phyloP scores from a whole-genome alignment of 2,797 vertebrate species.

The Protosalanx chinensis region DNA sequence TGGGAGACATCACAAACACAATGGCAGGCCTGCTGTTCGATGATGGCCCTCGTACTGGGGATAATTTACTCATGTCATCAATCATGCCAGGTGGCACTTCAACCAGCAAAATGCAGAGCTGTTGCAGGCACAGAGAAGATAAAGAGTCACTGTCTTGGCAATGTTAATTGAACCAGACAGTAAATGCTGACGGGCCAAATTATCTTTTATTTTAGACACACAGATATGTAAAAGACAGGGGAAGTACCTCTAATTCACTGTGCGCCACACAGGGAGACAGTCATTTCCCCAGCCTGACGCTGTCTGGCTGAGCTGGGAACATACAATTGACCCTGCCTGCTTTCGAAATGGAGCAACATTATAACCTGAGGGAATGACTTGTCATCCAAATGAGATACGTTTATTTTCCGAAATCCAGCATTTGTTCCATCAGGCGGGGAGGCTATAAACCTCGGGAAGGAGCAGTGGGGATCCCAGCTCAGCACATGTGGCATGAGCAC shows the following conservation, averaged over 20 bases:
- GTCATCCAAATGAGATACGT: conserved; percentile 97
- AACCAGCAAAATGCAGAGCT: conserved; percentile 35
- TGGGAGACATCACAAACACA: conserved; percentile 72
- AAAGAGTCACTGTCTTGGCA: conserved; percentile 27
- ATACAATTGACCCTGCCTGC: conserved; percentile 78
- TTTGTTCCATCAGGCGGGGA: conserved; percentile 93
- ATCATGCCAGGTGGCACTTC: conserved; percentile 64
- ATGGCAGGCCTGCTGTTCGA: conserved; percentile 72
- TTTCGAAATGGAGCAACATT: conserved; percentile 80
- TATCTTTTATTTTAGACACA: background rate
- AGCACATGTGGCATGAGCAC: conserved; percentile 77
- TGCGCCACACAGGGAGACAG: conserved; percentile 62
- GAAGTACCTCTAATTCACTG: conserved; percentile 62
- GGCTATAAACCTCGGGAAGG: conserved; percentile 80
- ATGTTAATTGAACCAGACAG: background rate
- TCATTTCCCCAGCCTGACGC: conserved; percentile 67
- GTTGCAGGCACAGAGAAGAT: conserved; percentile 29
- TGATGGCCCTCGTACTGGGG: conserved; percentile 70
- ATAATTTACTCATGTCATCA: conserved; percentile 73
- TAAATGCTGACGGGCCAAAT: background rate
- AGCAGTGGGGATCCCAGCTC: conserved; percentile 82
- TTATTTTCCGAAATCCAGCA: conserved; percentile 90
- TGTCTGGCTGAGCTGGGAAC: conserved; percentile 74
- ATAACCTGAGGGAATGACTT: conserved; percentile 90
- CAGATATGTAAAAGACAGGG: conserved; percentile 20